Evolutionary conservation across 2,888 invertebrate species (phyloP).

Genomic region (Callimorpha dominula): DNA sequence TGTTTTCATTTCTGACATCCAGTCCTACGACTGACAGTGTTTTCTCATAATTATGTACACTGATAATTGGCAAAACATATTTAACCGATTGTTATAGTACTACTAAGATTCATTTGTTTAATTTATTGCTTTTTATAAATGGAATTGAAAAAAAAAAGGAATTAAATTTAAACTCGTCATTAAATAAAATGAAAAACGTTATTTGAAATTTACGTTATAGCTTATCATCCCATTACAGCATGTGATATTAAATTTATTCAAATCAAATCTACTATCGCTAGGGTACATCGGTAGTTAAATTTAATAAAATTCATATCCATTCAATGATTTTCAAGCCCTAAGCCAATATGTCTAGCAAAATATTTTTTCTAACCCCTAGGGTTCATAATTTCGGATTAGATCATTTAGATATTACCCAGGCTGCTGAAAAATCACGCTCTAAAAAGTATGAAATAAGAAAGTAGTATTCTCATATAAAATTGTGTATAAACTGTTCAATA

Average conservation of each 20-base stretch:
- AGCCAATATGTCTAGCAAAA: slow-evolving; percentile 25
- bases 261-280: slow-evolving; percentile 28
- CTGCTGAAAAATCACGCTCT: too few relatives aligned
- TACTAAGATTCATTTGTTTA: too few relatives aligned
- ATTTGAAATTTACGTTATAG: background rate
- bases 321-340: slow-evolving; percentile 34
- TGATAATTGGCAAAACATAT: too few relatives aligned
- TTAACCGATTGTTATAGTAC: too few relatives aligned
- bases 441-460: too few relatives aligned
- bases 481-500: too few relatives aligned
- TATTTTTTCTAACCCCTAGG: slow-evolving; percentile 5
- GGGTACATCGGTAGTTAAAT: slow-evolving; percentile 33
- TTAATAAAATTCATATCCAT: slow-evolving; percentile 37
- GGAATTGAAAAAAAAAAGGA: too few relatives aligned
- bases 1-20: too few relatives aligned
- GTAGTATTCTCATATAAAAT: too few relatives aligned
- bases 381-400: background rate
- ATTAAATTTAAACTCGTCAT: background rate
- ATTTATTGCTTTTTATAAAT: too few relatives aligned
- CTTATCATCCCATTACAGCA: slow-evolving; percentile 11
- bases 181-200: background rate
- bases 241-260: slow-evolving; percentile 33
- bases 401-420: background rate
- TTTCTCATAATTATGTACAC: too few relatives aligned
- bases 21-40: too few relatives aligned